Evolutionary conservation across 2,888 invertebrate species (phyloP).

Genomic region (Callyntrura guangdongensis): DNA sequence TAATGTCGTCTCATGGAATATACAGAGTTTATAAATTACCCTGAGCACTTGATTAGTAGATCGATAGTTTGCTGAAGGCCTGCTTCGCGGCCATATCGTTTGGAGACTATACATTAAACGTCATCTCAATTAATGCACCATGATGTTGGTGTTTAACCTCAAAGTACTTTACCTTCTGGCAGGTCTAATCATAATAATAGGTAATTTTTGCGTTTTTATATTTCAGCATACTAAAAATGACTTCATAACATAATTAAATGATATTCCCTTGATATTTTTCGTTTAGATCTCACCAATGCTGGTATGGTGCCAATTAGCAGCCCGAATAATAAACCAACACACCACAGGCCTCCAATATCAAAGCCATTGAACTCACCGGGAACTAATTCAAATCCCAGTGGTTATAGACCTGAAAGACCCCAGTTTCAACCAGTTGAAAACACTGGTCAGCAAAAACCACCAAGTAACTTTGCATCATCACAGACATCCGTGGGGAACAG

Average conservation of each 20-base stretch:
- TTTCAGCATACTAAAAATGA: too few species aligned
- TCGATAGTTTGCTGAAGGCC: constrained; percentile 44
- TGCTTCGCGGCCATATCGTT: constrained; percentile 26
- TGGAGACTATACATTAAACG: too few species aligned
- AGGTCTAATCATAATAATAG: constrained; percentile 40
- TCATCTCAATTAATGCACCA: not conserved
- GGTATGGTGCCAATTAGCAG: constrained; percentile 28
- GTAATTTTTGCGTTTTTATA: constrained; percentile 5
- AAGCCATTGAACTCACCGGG: constrained; percentile 10
- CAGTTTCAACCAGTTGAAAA: not conserved
- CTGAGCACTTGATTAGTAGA: not conserved
- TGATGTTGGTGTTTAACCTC: not conserved
- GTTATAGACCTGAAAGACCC: not conserved
- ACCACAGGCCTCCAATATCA: not conserved
- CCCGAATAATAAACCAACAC: not conserved
- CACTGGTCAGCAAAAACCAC: constrained; percentile 27
- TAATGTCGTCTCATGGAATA: not conserved
- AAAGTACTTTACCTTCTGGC: constrained; percentile 39
- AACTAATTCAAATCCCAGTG: not conserved
- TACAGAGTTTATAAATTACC: constrained; percentile 56
- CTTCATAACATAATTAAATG: too few species aligned
- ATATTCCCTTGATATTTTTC: too few species aligned
- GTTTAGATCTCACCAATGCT: not conserved
- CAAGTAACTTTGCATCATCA: constrained; percentile 40
- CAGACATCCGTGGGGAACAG: constrained; percentile 45